Percentiles rank a stretch among this genome's conserved stretches.
Evolutionary conservation across 2,113 vertebrate genomes (phyloP).

Genomic region (Okapia johnstoni): DNA sequence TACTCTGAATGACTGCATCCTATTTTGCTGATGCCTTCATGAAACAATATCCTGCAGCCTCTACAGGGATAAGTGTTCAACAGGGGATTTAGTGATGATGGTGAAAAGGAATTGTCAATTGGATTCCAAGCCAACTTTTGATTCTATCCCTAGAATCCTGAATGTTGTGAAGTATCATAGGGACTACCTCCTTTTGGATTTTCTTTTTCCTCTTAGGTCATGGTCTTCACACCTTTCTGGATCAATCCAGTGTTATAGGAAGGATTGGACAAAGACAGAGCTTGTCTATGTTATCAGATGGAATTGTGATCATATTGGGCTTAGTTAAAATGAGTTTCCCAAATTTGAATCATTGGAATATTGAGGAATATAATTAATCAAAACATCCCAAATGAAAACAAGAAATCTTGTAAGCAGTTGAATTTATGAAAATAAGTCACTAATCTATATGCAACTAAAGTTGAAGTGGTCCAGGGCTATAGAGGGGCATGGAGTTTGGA

Average conservation of each 20-base stretch:
- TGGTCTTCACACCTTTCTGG: background rate
- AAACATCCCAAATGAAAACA: background rate
- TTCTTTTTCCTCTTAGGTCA: background rate
- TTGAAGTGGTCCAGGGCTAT: background rate
- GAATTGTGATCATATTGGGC: background rate
- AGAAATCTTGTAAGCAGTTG: background rate
- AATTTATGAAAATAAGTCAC: background rate
- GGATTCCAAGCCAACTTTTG: background rate
- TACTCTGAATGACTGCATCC: background rate
- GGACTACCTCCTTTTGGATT: background rate
- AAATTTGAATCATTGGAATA: background rate
- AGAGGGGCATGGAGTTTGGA: background rate
- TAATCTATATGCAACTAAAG: background rate
- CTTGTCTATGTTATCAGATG: background rate
- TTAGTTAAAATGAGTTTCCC: background rate
- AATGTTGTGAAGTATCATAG: background rate
- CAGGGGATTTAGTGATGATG: background rate
- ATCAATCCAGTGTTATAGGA: background rate
- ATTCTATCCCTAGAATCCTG: background rate
- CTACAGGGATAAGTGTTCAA: background rate
- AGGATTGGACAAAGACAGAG: background rate
- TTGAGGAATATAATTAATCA: background rate
- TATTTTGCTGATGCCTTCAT: background rate
- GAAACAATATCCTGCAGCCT: background rate
- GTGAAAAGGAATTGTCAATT: background rate